Evolutionary conservation across 2,888 invertebrate genomes (phyloP), one percentile per base, ranked within the genome.

Genomic region (Psylliodes chrysocephalus): DNA sequence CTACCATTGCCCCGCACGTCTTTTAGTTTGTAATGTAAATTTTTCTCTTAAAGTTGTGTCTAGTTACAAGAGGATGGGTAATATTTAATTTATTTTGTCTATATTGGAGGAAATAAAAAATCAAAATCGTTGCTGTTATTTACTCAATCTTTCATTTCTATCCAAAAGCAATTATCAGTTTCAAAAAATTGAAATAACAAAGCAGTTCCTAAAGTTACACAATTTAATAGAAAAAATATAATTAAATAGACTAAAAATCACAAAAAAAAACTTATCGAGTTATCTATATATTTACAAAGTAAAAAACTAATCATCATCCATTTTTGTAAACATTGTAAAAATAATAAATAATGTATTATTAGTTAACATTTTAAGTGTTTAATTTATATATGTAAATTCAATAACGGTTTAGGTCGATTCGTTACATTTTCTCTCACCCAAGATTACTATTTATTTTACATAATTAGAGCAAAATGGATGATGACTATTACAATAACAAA

Each of bases 91-190:
- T 22, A 22, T 22, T 22, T 22, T 22, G 2, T 22, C 6, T 22
- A 22, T 4, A 2, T 22, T 22, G 33, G 33, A 33, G 33, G 6
- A 14, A 42, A 42, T 2, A 15, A 52, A 52, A 35, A 19, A n/a
- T 33, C 35, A 6, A 8, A 12, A 12, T 38, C 28, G n/a, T 54
- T 40, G 17, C 42, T 54, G 38, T 54, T 54, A 54, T 42, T 54
- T 28, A 54, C 35, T 54, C 42, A 42, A 67, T 71, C 68, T 60
- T 68, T 64, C 69, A 67, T 68, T 66, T 61, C 69, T 66, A 63
- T 69, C 60, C 56, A 70, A 67, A 72, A 72, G 72, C 72, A 71
- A 71, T 68, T 69, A 67, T 72, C 67, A 71, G 69, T 72, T 68
- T 65, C 60, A 65, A 60, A 66, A 63, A 68, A 63, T 66, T 61